Evolutionary conservation across 2,113 vertebrate species (phyloP), one percentile per base, ranked within the genome.

Genomic region (Saguinus midas): DNA sequence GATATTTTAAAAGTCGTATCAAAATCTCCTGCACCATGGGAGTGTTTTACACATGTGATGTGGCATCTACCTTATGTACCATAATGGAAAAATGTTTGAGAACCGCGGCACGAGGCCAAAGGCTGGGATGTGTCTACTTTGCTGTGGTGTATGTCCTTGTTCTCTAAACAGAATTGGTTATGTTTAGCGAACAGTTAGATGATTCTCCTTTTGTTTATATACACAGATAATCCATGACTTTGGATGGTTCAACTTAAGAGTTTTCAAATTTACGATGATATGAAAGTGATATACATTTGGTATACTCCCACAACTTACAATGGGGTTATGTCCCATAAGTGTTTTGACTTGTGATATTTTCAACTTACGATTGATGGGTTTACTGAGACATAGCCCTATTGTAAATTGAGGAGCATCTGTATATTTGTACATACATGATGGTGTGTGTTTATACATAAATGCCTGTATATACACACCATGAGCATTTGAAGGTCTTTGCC

Each of bases 131-230:
- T 88, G 20, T 72, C 64, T 80, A 87, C 55, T 93, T 95, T 11
- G 81, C 35, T 9, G 25, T 23, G 93, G 57, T 95, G 81, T 75
- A 84, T 61, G 50, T 48, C 72, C 37, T 89, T 93, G 16, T 86
- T 91, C 78, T 92, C 66, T 75, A 96, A 96, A 83, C 50, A 94
- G 86, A 95, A 80, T 43, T 50, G 84, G 14, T 94, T 55, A 61
- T 45, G 37, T 64, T 96, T 81, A 85, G 32, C 68, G 58, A 87
- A 87, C 80, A 68, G 23, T 87, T 81, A 93, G 84, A n/a, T 81
- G 93, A 40, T 93, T 85, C 52, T 79, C 58, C n/a, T 40, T 82
- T n/a, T 96, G 75, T 83, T 48, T 96, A 27, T 96, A 52, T 76
- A 50, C 43, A 32, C 43, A 48, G 40, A 76, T 2, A 27, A 43